Percentiles rank a stretch among this genome's conserved stretches.
phyloP scores from a whole-genome alignment of 2,888 invertebrate species.

The Meandrusa payeni region DNA sequence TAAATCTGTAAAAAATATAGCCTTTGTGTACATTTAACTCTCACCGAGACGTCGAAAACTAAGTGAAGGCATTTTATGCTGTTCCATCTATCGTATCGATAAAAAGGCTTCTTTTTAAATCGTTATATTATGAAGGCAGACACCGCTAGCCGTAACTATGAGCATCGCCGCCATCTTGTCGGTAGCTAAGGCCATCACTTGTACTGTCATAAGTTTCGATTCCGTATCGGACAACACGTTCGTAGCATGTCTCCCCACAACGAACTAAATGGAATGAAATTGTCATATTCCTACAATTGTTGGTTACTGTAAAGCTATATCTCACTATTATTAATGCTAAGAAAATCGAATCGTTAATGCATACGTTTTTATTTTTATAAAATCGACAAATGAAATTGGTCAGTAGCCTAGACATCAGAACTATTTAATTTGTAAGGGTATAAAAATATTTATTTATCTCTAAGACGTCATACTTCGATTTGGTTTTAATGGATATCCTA shows the following conservation, averaged over 20 bases:
- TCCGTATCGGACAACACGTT: slow-evolving; percentile 43
- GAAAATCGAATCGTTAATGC: slow-evolving; percentile 37
- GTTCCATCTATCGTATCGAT: slow-evolving; percentile 56
- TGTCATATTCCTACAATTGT: slow-evolving; percentile 50
- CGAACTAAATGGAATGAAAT: slow-evolving; percentile 61
- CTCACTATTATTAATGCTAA: slow-evolving; percentile 52
- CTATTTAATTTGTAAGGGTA: slow-evolving; percentile 65
- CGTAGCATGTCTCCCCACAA: slow-evolving; percentile 40
- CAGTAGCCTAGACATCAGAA: slow-evolving; percentile 54
- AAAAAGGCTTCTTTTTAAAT: slow-evolving; percentile 47
- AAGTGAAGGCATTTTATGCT: slow-evolving; percentile 64
- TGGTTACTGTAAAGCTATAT: slow-evolving; percentile 57
- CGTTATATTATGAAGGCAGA: slow-evolving; percentile 48
- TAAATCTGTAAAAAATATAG: slow-evolving; percentile 77
- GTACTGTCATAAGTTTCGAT: slow-evolving; percentile 62
- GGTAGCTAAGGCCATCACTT: slow-evolving; percentile 69
- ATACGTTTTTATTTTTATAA: slow-evolving; percentile 32
- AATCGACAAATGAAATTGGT: slow-evolving; percentile 54
- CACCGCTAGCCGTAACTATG: slow-evolving; percentile 50
- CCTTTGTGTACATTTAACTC: slow-evolving; percentile 57
- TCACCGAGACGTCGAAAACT: slow-evolving; percentile 53
- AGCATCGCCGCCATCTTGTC: slow-evolving; percentile 51
- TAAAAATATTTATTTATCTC: slow-evolving; percentile 68
- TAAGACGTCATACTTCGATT: slow-evolving; percentile 47
- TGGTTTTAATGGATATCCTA: slow-evolving; percentile 61